phyloP scores from a whole-genome alignment of 1,140 invertebrate genomes.

The Scylla paramamosain region DNA sequence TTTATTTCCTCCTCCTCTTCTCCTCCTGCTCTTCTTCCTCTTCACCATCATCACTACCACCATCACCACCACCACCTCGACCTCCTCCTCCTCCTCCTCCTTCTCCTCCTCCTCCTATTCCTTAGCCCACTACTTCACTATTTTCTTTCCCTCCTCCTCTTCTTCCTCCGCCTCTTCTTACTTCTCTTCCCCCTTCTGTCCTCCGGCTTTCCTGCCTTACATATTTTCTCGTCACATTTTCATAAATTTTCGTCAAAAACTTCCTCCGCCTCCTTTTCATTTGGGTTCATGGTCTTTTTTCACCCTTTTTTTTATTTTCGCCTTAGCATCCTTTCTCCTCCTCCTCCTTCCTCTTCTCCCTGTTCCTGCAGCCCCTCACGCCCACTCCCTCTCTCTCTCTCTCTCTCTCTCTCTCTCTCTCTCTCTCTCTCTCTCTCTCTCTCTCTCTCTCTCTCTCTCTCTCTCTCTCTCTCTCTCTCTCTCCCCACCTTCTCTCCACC shows the following conservation, averaged over 20 bases:
- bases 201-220: background rate
- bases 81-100: background rate
- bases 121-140: background rate
- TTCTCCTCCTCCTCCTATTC: background rate
- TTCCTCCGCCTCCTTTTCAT: background rate
- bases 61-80: background rate
- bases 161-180: background rate
- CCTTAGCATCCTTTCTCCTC: background rate
- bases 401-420: background rate
- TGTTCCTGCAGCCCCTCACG: too few relatives aligned
- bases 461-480: background rate
- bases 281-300: background rate
- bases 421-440: slow-evolving; percentile 3
- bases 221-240: slow-evolving; percentile 15
- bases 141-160: background rate
- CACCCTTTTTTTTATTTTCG: background rate
- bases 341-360: background rate
- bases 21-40: background rate
- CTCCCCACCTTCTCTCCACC: background rate
- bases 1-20: background rate
- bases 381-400: background rate
- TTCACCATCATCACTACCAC: background rate
- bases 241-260: background rate
- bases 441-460: background rate
- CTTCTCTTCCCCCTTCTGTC: background rate